Evolutionary conservation across 2,797 vertebrate species (phyloP).

Genomic region (Acipenser ruthenus): DNA sequence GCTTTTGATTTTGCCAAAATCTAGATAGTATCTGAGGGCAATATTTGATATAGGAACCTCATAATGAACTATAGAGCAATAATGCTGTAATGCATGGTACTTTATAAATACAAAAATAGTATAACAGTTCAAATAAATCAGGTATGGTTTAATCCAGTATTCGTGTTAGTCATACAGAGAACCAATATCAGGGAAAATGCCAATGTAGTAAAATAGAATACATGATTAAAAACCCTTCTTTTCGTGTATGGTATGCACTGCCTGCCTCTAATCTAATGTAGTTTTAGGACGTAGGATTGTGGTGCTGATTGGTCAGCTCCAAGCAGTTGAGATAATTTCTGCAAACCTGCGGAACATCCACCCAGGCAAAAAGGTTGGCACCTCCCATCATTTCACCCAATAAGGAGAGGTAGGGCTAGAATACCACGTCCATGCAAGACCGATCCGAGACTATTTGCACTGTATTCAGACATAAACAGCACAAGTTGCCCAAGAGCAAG

Average conservation of each 20-base stretch:
- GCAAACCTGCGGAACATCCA: constrained; percentile 53
- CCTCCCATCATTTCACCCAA: constrained; percentile 21
- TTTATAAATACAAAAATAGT: constrained; percentile 58
- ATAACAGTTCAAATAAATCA: constrained; percentile 69
- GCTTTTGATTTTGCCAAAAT: constrained; percentile 66
- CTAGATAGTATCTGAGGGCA: constrained; percentile 68
- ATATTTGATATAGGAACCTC: constrained; percentile 74
- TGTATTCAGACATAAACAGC: constrained; percentile 19
- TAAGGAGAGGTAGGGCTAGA: constrained; percentile 16
- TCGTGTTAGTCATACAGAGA: constrained; percentile 61
- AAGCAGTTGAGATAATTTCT: constrained; percentile 58
- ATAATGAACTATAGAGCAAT: constrained; percentile 86
- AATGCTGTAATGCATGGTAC: constrained; percentile 83
- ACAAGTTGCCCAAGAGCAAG: constrained; percentile 19
- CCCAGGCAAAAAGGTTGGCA: constrained; percentile 31
- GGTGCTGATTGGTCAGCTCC: constrained; percentile 59
- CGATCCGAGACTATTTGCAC: constrained; percentile 24
- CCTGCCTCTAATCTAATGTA: constrained; percentile 75
- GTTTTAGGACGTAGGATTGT: constrained; percentile 60
- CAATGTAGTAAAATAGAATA: constrained; percentile 56
- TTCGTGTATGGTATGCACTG: constrained; percentile 79
- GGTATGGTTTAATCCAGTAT: constrained; percentile 72
- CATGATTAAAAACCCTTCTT: constrained; percentile 28
- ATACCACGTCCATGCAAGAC: constrained; percentile 24
- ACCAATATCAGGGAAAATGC: constrained; percentile 77